These are phyloP conservation scores for Micoletzkya japonica DNA, from an alignment of 2,888 invertebrate genomes.

Conservation along the genomic window DNA sequence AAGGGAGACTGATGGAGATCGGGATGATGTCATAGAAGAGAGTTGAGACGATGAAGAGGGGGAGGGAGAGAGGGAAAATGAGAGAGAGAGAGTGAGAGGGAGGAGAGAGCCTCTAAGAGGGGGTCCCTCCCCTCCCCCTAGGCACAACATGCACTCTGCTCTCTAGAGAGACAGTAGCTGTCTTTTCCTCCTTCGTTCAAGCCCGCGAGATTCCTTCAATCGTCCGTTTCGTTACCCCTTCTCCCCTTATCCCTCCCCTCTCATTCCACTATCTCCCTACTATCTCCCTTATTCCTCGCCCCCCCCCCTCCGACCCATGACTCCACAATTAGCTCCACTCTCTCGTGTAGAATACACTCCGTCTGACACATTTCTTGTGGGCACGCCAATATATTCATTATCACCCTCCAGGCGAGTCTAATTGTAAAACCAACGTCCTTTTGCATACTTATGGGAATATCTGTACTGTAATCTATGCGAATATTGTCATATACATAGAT, in stretches of 20 bases:
- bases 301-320: neutral
- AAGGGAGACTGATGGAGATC: neutral
- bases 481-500: no score
- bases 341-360: no score
- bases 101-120: neutral
- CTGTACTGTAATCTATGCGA: no score
- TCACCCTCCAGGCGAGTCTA: no score
- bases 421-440: no score
- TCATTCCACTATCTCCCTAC: neutral
- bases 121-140: neutral
- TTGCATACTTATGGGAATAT: no score
- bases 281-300: neutral
- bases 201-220: neutral
- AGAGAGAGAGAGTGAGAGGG: constrained; percentile 10
- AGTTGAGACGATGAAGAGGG: neutral
- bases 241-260: neutral
- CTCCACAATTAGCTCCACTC: neutral
- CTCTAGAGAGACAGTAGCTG: neutral
- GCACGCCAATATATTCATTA: no score
- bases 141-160: neutral
- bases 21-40: neutral
- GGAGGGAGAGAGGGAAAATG: neutral
- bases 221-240: neutral
- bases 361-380: no score
- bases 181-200: no score